Evolutionary conservation across 2,888 invertebrate genomes (phyloP), one percentile per base, ranked within the genome.

Genomic region (Nomada ruficornis): DNA sequence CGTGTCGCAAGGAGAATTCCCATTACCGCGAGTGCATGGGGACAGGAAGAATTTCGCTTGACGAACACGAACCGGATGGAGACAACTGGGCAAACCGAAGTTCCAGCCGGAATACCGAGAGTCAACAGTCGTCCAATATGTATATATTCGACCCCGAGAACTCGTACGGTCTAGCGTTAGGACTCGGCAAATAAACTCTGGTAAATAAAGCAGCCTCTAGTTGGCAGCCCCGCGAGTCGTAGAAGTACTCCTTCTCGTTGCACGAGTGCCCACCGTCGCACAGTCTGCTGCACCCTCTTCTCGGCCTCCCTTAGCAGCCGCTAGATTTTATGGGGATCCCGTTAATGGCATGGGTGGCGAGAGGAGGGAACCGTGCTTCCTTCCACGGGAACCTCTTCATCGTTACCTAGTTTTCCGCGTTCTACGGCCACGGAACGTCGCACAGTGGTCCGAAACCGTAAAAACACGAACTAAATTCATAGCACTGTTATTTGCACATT

Each of bases 311-410:
- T 77, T 73, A 52, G 70, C 79, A 81, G 76, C 71, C 71, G 75
- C 68, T 77, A 85, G 84, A 88, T 89, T 90, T 90, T 90, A 89
- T 88, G 84, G 89, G 85, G 88, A 87, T 88, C 85, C 86, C 83
- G 78, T 89, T 91, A 91, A 91, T 91, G 90, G 90, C 82, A 87
- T 84, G 83, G 89, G 86, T 83, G 86, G 86, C 83, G 84, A 64
- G 50, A 29, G 50, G 42, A 29, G 11, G 59, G 63, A 36, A 29
- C n/a, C 50, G 57, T 62, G 62, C 83, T 76, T 67, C 55, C 70
- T 54, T 23, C 55, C 55, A 23, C 23, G 52, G 71, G 26, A 54
- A 60, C 67, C 77, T 70, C 69, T 77, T 74, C 77, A 20, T 54
- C 62, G 23, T 67, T 79, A 63, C 78, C 74, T 47, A 57, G 68